Evolutionary conservation across 2,888 invertebrate genomes (phyloP), one percentile per base, ranked within the genome.

Genomic region (Lordiphosa andalusiaca): DNA sequence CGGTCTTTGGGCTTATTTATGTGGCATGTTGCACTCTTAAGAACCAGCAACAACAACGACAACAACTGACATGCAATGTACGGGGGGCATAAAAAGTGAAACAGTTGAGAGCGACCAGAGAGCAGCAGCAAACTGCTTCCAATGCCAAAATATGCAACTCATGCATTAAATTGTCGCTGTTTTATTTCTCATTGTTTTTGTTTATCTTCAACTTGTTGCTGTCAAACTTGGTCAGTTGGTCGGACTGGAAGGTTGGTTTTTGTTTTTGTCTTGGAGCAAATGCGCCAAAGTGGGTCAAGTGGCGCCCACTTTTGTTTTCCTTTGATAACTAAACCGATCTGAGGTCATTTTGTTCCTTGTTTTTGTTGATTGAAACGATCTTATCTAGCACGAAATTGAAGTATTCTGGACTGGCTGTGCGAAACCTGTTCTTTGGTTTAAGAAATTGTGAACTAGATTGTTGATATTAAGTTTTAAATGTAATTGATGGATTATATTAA

Each of bases 111-210:
- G 44, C 44, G 16, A 46, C 10, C 10, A 5, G 13, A 12, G 19
- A 25, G 36, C 33, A 19, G 16, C 23, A 30, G 39, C 36, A 38
- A 38, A 33, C 12, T 16, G 39, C 39, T 40, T 30, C 35, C 12
- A 55, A 53, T 50, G 56, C 52, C 73, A 49, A 81, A 80, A 77
- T 77, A 77, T 80, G 78, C 78, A 80, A 80, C 68, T 80, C 78
- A 80, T 84, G 84, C 84, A 82, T 72, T 80, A 80, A 80, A 80
- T 84, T 80, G 84, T 78, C 84, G 78, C 74, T 76, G 84, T 69
- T 77, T 84, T 77, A 84, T 84, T 81, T 83, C 81, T 76, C 77
- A 76, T 77, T 77, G 84, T 77, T 68, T 69, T 59, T 77, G 81
- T 73, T 80, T 80, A 76, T 77, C 81, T 83, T 83, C 67, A 83